Base-by-base conservation (phyloP, 2,888 invertebrate species). In the Pollenia griseotomentosa region DNA sequence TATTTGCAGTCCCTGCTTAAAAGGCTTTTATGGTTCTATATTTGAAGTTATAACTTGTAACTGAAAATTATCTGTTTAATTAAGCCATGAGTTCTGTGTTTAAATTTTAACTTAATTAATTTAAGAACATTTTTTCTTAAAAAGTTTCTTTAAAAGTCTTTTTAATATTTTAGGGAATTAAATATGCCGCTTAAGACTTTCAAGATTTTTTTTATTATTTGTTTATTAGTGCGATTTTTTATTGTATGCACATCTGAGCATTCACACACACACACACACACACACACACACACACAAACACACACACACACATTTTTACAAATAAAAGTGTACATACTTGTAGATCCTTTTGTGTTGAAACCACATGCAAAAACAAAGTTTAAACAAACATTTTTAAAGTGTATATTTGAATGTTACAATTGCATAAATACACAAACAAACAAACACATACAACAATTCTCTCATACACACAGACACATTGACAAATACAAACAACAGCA, bases 361-460 rank as follows among this genome's bases (percentile, higher is more conserved):
- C 75, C 75, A 63, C 63, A 75, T 75, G 51, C 51, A 63, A 53
- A 75, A 75, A 75, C 19, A 19, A 61, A 75, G 42, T 78, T 44
- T 55, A 44, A 55, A 77, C 16, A 61, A 16, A 61, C 51, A 74
- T 61, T 61, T 74, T n/a, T 8, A 6, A 40, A 12, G 33, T 33
- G 48, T 61, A 16, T 51, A 61, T 40, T 61, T 40, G 9, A 40
- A 70, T 63, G 14, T 53, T 23, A 71, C 71, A 65, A 83, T n/a
- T 74, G 19, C n/a, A 51, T 42, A 57, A 57, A 42, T 19, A 61
- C n/a, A 7, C 16, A 63, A 51, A 23, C n/a, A 19, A 10, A 44
- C 48, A 70, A 44, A 33, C 9, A 9, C 2, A 40, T 55, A 33
- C 33, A 33, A 2, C 1, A 23, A 23, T 33, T 33, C 14, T 14